phyloP scores from a whole-genome alignment of 1,140 invertebrate genomes.

The Lepidotrigona ventralis region DNA sequence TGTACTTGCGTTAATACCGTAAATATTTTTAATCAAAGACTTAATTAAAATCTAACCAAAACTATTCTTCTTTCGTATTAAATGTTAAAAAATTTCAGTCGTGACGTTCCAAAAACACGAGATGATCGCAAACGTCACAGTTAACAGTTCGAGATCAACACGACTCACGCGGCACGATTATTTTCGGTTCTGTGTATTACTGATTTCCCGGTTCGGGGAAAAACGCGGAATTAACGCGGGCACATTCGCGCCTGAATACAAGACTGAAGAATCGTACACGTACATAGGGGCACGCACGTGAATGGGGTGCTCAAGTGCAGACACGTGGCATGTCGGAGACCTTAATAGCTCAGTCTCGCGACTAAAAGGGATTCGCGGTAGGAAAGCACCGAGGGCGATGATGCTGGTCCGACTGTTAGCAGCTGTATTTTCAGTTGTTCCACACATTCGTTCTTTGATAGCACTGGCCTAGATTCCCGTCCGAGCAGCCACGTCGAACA shows the following conservation, averaged over 20 bases:
- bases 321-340: slow-evolving; percentile 44
- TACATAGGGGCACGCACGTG: slow-evolving; percentile 11
- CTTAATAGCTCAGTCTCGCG: slow-evolving; percentile 44
- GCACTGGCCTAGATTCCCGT: slow-evolving; percentile 27
- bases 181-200: no score
- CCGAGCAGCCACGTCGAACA: not conserved
- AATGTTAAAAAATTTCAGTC: no score
- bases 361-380: slow-evolving; percentile 39
- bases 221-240: not conserved
- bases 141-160: no score
- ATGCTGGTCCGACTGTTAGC: not conserved
- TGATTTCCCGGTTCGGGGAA: not conserved
- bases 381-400: slow-evolving; percentile 23
- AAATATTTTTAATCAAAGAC: no score
- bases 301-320: slow-evolving; percentile 21
- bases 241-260: slow-evolving; percentile 13
- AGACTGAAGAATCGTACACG: not conserved
- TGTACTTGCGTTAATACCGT: no score
- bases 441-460: slow-evolving; percentile 22
- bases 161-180: no score
- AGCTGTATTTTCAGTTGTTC: slow-evolving; percentile 35
- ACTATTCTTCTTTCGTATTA: no score
- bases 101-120: no score
- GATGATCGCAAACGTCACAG: no score
- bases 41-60: no score